Evolutionary conservation across 2,113 vertebrate species (phyloP).

Genomic region (Phylloscopus whistleri): DNA sequence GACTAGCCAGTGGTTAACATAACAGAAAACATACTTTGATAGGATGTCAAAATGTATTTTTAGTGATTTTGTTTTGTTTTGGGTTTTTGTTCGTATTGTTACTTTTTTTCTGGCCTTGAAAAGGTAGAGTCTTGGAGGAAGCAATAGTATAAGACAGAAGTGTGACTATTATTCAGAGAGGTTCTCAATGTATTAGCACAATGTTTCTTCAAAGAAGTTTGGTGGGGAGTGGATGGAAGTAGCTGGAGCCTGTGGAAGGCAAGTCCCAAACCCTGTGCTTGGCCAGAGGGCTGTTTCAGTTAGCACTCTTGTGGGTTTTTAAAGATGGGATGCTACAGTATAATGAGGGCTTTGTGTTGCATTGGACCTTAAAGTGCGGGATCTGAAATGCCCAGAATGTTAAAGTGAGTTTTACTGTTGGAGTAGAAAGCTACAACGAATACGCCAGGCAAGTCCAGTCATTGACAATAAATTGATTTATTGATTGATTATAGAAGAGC

Average conservation of each 20-base stretch:
- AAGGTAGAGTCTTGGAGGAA: not conserved
- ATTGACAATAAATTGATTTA: not conserved
- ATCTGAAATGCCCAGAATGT: not conserved
- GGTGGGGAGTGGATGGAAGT: not conserved
- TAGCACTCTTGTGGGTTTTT: not conserved
- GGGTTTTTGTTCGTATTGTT: not conserved
- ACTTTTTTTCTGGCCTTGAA: not conserved
- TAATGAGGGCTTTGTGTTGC: not conserved
- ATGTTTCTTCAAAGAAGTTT: not conserved
- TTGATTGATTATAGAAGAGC: not conserved
- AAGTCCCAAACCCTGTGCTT: not conserved
- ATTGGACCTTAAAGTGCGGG: not conserved
- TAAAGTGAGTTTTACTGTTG: not conserved
- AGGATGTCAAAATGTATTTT: not conserved
- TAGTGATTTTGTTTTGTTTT: not conserved
- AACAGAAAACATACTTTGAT: not conserved
- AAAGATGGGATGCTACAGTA: not conserved
- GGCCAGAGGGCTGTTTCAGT: not conserved
- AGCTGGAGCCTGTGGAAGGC: not conserved
- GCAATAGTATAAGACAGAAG: not conserved
- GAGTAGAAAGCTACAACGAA: not conserved
- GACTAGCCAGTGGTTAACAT: not conserved
- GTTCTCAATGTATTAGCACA: not conserved
- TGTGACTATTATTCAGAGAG: not conserved
- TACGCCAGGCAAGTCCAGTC: not conserved